A percentile compares a stretch with the other conserved stretches of the same genome.
phyloP scores from a whole-genome alignment of 2,113 vertebrate genomes.

The Synchiropus splendidus region DNA sequence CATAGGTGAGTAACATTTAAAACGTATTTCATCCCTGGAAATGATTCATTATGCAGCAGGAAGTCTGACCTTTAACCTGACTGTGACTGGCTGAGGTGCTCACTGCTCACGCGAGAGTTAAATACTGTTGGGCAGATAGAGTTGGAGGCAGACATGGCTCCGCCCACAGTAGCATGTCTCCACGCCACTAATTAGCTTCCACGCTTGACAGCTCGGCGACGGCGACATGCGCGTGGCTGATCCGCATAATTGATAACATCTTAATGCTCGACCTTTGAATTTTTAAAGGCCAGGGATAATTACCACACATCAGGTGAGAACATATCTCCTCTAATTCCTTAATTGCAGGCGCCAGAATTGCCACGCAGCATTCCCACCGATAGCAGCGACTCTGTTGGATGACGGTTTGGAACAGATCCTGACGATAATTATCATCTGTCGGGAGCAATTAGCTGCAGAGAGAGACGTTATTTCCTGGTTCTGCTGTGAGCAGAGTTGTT shows the following conservation, averaged over 20 bases:
- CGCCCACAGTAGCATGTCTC: too few species aligned
- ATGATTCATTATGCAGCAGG: too few species aligned
- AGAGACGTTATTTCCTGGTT: conserved; percentile 37
- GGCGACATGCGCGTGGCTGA: conserved; percentile 44
- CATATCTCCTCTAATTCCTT: conserved; percentile 55
- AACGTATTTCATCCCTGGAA: too few species aligned
- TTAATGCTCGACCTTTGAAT: conserved; percentile 61
- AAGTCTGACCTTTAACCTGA: too few species aligned
- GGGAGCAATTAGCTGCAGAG: conserved; percentile 55
- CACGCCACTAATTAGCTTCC: conserved; percentile 42
- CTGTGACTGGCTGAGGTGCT: too few species aligned
- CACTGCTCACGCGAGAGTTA: too few species aligned
- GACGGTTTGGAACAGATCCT: conserved; percentile 50
- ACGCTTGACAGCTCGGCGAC: conserved; percentile 42
- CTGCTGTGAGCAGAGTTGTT: too few species aligned
- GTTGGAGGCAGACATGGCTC: too few species aligned
- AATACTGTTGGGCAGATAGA: too few species aligned
- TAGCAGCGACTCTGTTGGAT: conserved; percentile 36
- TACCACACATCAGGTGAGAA: conserved; percentile 53
- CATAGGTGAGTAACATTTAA: too few species aligned
- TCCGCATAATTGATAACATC: conserved; percentile 63
- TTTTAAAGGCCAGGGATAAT: conserved; percentile 57
- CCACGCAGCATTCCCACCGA: conserved; percentile 19
- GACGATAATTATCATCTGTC: conserved; percentile 64
- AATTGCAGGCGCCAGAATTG: conserved; percentile 45